Evolutionary conservation across 2,113 vertebrate species (phyloP).

Genomic region (Salvelinus fontinalis): DNA sequence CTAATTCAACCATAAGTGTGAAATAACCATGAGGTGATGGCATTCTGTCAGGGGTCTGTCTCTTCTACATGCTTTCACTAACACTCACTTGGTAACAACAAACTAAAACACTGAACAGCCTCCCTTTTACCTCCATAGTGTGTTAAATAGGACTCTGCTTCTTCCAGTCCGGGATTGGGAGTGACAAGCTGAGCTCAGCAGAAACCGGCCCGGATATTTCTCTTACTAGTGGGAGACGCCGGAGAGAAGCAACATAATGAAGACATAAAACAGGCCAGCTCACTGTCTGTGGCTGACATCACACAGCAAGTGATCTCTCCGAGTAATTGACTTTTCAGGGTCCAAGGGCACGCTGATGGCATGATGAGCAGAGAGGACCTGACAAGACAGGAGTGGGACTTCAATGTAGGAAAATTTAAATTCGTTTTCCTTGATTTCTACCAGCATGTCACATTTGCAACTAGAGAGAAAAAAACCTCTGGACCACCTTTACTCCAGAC

Average conservation of each 20-base stretch:
- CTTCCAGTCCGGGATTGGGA: too few relatives aligned
- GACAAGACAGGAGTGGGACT: not conserved
- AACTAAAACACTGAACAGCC: too few relatives aligned
- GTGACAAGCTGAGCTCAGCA: not conserved
- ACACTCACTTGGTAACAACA: too few relatives aligned
- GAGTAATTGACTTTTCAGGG: constrained; percentile 6
- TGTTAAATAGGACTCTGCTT: not conserved
- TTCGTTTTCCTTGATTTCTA: too few relatives aligned
- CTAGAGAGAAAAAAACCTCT: too few relatives aligned
- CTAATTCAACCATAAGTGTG: too few relatives aligned
- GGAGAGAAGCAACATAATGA: not conserved
- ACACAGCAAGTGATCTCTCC: not conserved
- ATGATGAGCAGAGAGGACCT: not conserved
- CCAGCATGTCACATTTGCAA: too few relatives aligned
- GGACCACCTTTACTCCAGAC: too few relatives aligned
- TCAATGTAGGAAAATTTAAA: not conserved
- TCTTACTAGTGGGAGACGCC: not conserved
- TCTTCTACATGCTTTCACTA: too few relatives aligned
- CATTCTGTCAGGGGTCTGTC: too few relatives aligned
- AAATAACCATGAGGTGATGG: too few relatives aligned
- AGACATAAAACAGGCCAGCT: not conserved
- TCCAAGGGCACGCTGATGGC: not conserved
- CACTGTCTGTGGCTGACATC: constrained; percentile 5
- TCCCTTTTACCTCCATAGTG: not conserved
- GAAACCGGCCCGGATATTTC: not conserved